Evolutionary conservation across 2,113 vertebrate genomes (phyloP).

Genomic region (Cnemophilus loriae): DNA sequence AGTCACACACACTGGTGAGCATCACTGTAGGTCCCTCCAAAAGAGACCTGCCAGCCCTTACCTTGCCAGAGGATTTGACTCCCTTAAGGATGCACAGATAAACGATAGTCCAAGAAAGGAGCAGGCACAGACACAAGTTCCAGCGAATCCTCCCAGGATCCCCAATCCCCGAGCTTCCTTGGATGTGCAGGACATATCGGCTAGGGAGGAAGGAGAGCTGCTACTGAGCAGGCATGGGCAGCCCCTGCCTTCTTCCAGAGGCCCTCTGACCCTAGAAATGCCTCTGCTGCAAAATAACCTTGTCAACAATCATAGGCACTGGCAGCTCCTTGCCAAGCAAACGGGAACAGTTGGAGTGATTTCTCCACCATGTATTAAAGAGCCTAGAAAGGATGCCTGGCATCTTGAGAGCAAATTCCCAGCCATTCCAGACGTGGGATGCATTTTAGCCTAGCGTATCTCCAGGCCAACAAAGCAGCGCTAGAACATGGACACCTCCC

Average conservation of each 20-base stretch:
- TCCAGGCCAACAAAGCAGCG: neutral
- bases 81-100: conserved; percentile 82
- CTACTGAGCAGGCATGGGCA: neutral
- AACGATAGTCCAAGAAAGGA: conserved; percentile 79
- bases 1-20: neutral
- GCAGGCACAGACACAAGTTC: conserved; percentile 80
- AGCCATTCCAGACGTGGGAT: neutral
- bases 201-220: conserved; percentile 30
- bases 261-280: neutral
- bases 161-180: conserved; percentile 79
- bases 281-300: neutral
- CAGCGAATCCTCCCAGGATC: conserved; percentile 75
- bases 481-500: neutral
- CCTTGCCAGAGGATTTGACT: conserved; percentile 83
- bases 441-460: neutral
- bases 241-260: neutral
- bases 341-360: neutral
- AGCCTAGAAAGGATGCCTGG: neutral
- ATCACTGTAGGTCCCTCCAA: rapidly evolving
- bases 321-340: neutral
- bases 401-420: neutral
- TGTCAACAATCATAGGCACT: neutral
- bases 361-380: neutral
- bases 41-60: neutral
- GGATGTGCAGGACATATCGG: conserved; percentile 80